A percentile compares a stretch with the other conserved stretches of the same genome.
Conservation (phyloP, 2,113 vertebrate genomes). For the Eleginops maclovinus region DNA sequence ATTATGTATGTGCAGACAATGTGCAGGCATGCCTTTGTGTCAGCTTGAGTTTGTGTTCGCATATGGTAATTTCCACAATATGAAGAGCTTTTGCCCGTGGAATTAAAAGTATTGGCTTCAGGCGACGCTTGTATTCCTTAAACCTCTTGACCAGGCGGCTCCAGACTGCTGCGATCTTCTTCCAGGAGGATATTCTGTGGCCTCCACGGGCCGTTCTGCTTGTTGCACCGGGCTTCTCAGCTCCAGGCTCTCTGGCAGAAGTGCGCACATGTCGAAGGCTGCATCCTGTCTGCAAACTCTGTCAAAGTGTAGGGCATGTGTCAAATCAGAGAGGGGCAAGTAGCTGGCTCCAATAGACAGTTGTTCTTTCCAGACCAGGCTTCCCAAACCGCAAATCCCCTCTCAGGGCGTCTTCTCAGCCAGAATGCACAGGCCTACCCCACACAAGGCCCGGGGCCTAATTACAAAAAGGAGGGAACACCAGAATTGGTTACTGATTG, state of each 20-base stretch:
- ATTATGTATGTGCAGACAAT: conserved; percentile 75
- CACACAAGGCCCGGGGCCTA: conserved; percentile 72
- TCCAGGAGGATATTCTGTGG: conserved; percentile 59
- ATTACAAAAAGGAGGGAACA: conserved; percentile 75
- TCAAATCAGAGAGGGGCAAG: conserved; percentile 74
- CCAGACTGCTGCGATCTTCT: conserved; percentile 68
- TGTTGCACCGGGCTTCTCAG: conserved; percentile 43
- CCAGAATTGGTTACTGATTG: conserved; percentile 76
- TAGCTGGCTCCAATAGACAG: conserved; percentile 67
- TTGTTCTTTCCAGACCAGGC: conserved; percentile 77
- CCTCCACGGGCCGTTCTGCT: conserved; percentile 48
- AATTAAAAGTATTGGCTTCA: conserved; percentile 65
- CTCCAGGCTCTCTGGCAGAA: conserved; percentile 58
- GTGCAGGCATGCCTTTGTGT: conserved; percentile 75
- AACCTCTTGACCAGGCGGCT: conserved; percentile 71
- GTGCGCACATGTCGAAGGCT: conserved; percentile 50
- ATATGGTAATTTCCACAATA: conserved; percentile 65
- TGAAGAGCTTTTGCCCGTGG: conserved; percentile 53
- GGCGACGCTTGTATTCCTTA: conserved; percentile 41
- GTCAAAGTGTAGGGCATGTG: conserved; percentile 72
- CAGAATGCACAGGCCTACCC: conserved; percentile 72
- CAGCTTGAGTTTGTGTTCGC: conserved; percentile 59
- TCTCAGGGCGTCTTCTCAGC: conserved; percentile 76
- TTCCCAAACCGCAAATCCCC: conserved; percentile 80
- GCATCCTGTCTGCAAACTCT: conserved; percentile 69